Evolutionary conservation across 37 sponge, comb jelly and placozoan genomes (phyloP), one percentile per base, ranked within the genome.

Genomic region (Oopsacas minuta): DNA sequence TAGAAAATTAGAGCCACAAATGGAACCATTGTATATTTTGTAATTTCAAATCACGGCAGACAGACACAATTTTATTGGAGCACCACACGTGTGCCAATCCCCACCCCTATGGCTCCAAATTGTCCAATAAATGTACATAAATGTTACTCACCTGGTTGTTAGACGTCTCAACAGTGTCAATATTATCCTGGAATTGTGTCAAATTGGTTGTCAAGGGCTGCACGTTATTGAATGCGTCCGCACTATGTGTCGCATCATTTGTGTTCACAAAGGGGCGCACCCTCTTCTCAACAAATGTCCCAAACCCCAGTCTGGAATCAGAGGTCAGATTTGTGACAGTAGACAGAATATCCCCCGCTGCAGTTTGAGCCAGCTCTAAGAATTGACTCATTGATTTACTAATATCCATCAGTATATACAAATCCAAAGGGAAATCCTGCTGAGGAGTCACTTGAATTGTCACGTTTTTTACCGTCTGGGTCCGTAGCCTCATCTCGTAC

Each of bases 381-480:
- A 82, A 84, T 37, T 86, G 82, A 0, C 10, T 17, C 91, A 93
- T 89, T 3, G 90, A 88, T 39, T 82, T 37, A 0, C 91, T 46
- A n/a, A 93, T 84, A 38, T 93, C 93, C 91, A 93, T 89, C 34
- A 93, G 83, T 0, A 93, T 35, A 83, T 93, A 93, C 91, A 93
- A 82, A 84, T 93, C 93, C 25, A 93, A 83, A 12, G 91, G 69
- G 23, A 88, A 84, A 53, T 37, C 37, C 34, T 5, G 0, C 1
- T 39, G 81, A 17, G 86, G 86, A 5, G 86, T 85, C 32, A 85
- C 39, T 36, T 1, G 23, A 37, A 85, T 38, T 0, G 36, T 28
- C 37, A 69, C 10, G 22, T 10, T 61, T n/a, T 61, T 3, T n/a
- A 10, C 28, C 20, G 75, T 61, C 28, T 61, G 75, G 5, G 75